Evolutionary conservation across 1,140 invertebrate genomes (phyloP).

Genomic region (Batillaria attramentaria): DNA sequence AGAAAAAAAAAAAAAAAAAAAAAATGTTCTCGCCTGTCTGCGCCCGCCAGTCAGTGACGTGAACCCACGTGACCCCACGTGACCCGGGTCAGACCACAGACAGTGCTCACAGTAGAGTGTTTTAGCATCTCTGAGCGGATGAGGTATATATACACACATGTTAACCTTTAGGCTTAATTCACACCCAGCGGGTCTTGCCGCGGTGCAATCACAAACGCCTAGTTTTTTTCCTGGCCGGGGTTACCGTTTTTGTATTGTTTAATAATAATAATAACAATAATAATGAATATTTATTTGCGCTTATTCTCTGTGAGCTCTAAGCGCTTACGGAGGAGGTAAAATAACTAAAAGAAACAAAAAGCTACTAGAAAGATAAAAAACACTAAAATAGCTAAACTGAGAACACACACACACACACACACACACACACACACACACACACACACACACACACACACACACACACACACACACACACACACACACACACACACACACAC

Average conservation of each 20-base stretch:
- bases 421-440: conserved; percentile 13
- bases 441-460: conserved; percentile 16
- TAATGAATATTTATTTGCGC: too few relatives aligned
- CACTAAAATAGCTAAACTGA: not conserved
- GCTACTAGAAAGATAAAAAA: not conserved
- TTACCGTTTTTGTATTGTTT: not conserved
- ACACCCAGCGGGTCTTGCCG: too few relatives aligned
- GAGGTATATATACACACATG: too few relatives aligned
- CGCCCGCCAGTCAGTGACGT: too few relatives aligned
- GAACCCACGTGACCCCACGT: too few relatives aligned
- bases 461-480: conserved; percentile 13
- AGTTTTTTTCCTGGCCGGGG: not conserved
- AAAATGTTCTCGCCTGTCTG: too few relatives aligned
- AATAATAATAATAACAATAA: not conserved
- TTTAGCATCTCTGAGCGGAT: too few relatives aligned
- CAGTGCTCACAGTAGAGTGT: too few relatives aligned
- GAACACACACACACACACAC: conserved; percentile 13
- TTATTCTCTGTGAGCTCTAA: not conserved
- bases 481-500: conserved; percentile 16
- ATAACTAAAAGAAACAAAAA: not conserved
- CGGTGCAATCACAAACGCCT: too few relatives aligned
- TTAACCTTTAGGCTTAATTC: too few relatives aligned
- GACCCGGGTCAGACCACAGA: too few relatives aligned
- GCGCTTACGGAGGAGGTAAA: not conserved
- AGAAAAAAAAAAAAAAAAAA: too few relatives aligned